These are phyloP conservation scores for Mastacembelus armatus DNA, from an alignment of 2,797 vertebrate genomes.

Conservation along the genomic window DNA sequence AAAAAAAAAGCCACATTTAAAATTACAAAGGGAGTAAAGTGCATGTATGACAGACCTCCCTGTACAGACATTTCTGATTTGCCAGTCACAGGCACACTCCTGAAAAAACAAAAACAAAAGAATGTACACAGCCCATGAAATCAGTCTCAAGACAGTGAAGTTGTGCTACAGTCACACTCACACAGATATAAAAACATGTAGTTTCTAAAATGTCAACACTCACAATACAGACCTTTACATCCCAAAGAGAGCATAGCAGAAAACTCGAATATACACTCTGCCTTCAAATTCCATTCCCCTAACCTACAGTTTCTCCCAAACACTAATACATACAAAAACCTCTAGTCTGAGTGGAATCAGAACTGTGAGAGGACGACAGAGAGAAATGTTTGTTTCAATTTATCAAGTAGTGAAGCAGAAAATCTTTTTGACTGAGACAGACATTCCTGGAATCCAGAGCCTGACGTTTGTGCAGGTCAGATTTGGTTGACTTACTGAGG, in stretches of 20 bases:
- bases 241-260: conserved; percentile 53
- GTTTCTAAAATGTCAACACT: conserved; percentile 63
- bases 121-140: conserved; percentile 49
- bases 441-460: conserved; percentile 58
- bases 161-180: conserved; percentile 66
- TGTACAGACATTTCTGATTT: conserved; percentile 74
- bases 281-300: conserved; percentile 24
- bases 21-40: conserved; percentile 83
- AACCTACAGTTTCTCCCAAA: conserved; percentile 36
- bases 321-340: conserved; percentile 38
- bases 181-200: conserved; percentile 66
- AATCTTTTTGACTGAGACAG: conserved; percentile 49
- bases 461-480: conserved; percentile 47
- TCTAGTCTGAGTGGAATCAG: conserved; percentile 57
- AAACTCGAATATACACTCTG: conserved; percentile 60
- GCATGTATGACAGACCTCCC: conserved; percentile 82
- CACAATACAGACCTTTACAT: conserved; percentile 68
- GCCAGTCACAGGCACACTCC: conserved; percentile 76
- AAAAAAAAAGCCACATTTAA: conserved; percentile 68
- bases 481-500: conserved; percentile 71
- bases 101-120: conserved; percentile 36
- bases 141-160: conserved; percentile 49
- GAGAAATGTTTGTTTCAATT: conserved; percentile 47
- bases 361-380: conserved; percentile 37
- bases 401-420: conserved; percentile 42